These are phyloP conservation scores for Drosophila nigricruria DNA, from an alignment of 2,888 invertebrate genomes.

Conservation along the genomic window DNA sequence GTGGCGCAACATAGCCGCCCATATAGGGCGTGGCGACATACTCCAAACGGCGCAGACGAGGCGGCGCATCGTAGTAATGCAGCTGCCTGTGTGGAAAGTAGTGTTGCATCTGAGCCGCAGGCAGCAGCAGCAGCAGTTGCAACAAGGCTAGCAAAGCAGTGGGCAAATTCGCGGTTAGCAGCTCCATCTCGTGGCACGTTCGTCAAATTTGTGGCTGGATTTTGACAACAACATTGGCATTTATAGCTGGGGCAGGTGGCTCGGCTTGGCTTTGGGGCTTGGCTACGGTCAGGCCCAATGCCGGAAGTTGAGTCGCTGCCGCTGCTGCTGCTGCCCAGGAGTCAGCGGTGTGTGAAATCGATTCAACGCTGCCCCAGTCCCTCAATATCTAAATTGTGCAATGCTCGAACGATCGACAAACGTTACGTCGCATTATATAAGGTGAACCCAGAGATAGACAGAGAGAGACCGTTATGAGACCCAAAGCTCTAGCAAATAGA, in stretches of 20 bases:
- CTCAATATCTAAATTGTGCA: conserved; percentile 56
- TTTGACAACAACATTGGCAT: conserved; percentile 77
- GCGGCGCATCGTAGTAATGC: conserved; percentile 52
- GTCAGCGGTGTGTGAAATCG: conserved; percentile 79
- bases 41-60: conserved; percentile 58
- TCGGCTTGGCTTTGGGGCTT: conserved; percentile 49
- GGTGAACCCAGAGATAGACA: neutral
- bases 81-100: conserved; percentile 46
- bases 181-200: conserved; percentile 67
- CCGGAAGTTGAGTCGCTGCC: conserved; percentile 60
- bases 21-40: conserved; percentile 42
- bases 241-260: conserved; percentile 53
- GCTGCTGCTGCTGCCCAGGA: conserved; percentile 45
- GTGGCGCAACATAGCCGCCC: conserved; percentile 38
- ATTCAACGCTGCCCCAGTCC: conserved; percentile 54
- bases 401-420: conserved; percentile 53
- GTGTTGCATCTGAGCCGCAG: conserved; percentile 39
- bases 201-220: conserved; percentile 75
- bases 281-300: conserved; percentile 42
- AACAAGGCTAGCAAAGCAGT: conserved; percentile 10
- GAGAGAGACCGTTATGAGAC: neutral
- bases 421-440: conserved; percentile 50
- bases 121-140: conserved; percentile 19
- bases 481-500: conserved; percentile 21
- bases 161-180: conserved; percentile 20